These are phyloP conservation scores for Brachionus angularis DNA, from an alignment of 1,140 invertebrate species.

Conservation along the genomic window DNA sequence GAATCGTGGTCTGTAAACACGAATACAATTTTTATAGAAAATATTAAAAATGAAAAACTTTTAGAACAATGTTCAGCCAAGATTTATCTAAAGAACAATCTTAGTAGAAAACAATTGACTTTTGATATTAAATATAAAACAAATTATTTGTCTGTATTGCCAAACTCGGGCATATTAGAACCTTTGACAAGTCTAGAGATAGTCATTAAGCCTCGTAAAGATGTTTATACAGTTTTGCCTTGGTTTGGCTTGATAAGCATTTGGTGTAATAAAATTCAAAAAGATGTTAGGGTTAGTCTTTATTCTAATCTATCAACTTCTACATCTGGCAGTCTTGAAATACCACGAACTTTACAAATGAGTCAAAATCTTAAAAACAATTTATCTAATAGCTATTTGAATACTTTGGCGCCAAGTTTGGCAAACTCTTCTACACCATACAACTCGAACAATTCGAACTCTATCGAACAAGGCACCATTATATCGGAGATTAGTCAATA, in stretches of 20 bases:
- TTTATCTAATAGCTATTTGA: constrained; percentile 31
- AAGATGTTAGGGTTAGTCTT: not conserved
- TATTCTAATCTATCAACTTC: too few relatives aligned
- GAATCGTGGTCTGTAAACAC: constrained; percentile 27
- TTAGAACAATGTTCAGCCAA: too few relatives aligned
- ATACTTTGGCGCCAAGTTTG: not conserved
- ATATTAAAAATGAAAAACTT: constrained; percentile 16
- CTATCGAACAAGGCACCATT: not conserved
- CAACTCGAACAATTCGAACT: too few relatives aligned
- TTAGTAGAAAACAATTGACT: not conserved
- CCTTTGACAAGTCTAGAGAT: not conserved
- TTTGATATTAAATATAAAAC: constrained; percentile 9
- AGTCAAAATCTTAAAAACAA: too few relatives aligned
- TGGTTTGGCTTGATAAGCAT: constrained; percentile 21
- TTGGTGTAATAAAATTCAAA: constrained; percentile 27
- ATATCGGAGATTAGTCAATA: constrained; percentile 8
- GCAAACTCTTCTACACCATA: not conserved
- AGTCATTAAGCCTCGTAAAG: not conserved
- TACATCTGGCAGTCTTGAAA: too few relatives aligned
- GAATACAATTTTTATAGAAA: constrained; percentile 1
- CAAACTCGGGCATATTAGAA: constrained; percentile 14
- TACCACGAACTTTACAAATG: too few relatives aligned
- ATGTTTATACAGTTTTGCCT: not conserved
- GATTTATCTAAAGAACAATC: constrained; percentile 21
- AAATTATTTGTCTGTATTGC: constrained; percentile 16